phyloP scores from a whole-genome alignment of 2,113 vertebrate species.

The Pachycephala philippinensis region DNA sequence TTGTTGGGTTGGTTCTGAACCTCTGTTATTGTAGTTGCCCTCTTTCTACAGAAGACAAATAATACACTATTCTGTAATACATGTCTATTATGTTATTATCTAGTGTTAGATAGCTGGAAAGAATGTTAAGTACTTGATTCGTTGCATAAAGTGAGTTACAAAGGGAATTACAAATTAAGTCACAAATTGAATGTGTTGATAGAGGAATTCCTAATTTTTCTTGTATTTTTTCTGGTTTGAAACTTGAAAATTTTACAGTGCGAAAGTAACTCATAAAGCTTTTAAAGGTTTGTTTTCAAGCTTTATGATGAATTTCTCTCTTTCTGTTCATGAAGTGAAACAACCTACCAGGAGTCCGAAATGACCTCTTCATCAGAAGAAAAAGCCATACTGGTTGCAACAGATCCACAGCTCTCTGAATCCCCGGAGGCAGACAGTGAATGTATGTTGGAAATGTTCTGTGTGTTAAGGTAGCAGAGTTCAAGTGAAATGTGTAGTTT shows the following conservation, averaged over 20 bases:
- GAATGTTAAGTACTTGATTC: background rate
- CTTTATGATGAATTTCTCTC: background rate
- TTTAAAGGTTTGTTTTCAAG: background rate
- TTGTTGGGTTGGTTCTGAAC: background rate
- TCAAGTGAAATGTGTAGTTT: background rate
- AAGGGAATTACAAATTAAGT: background rate
- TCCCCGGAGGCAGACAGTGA: background rate
- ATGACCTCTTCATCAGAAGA: conserved; percentile 6
- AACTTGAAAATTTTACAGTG: background rate
- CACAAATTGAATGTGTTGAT: background rate
- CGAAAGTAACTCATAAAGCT: background rate
- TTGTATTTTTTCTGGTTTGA: background rate
- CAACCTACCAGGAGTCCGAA: background rate
- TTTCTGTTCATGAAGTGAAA: conserved; percentile 50
- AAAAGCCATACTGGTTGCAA: background rate
- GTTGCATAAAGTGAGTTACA: background rate
- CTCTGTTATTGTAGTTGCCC: background rate
- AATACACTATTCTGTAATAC: background rate
- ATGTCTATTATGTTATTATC: background rate
- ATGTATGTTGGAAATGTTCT: conserved; percentile 25
- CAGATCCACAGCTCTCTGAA: background rate
- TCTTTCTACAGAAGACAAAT: background rate
- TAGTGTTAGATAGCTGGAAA: background rate
- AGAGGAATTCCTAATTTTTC: background rate
- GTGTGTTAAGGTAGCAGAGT: background rate